A percentile compares a stretch with the other conserved stretches of the same genome.
These are phyloP conservation scores for Sturmia bella DNA, from an alignment of 2,888 invertebrate species.

Conservation along the genomic window DNA sequence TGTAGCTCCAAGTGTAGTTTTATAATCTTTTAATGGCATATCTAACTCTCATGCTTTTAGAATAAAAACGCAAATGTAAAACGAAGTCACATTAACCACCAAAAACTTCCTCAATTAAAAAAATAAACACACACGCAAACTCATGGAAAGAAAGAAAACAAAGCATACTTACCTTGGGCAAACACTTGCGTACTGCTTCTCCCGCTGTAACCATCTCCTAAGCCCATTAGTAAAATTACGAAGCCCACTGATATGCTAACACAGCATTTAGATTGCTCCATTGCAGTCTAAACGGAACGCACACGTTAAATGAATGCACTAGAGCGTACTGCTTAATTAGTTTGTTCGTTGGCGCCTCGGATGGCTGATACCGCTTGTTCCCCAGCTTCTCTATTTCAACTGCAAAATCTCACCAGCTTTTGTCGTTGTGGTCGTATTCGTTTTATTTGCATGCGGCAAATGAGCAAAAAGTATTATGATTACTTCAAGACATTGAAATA, in stretches of 20 bases:
- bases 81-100: neutral
- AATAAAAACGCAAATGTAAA: neutral
- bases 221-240: conserved; percentile 72
- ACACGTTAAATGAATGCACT: conserved; percentile 62
- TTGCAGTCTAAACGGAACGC: conserved; percentile 72
- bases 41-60: too few relatives aligned
- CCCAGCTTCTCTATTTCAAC: conserved; percentile 27
- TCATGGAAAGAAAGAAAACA: neutral
- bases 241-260: conserved; percentile 73
- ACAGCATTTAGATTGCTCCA: conserved; percentile 73
- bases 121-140: conserved; percentile 1
- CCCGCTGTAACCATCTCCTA: conserved; percentile 62
- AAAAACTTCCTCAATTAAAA: neutral
- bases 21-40: too few relatives aligned
- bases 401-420: conserved; percentile 10
- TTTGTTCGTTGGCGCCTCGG: conserved; percentile 26
- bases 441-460: conserved; percentile 24
- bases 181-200: conserved; percentile 70
- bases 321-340: conserved; percentile 60
- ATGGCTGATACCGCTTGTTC: neutral
- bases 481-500: conserved; percentile 40
- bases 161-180: conserved; percentile 75
- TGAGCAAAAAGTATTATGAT: conserved; percentile 3
- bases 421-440: conserved; percentile 28
- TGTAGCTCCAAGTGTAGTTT: too few relatives aligned